phyloP scores from a whole-genome alignment of 2,797 vertebrate species.

The Novumbra hubbsi region DNA sequence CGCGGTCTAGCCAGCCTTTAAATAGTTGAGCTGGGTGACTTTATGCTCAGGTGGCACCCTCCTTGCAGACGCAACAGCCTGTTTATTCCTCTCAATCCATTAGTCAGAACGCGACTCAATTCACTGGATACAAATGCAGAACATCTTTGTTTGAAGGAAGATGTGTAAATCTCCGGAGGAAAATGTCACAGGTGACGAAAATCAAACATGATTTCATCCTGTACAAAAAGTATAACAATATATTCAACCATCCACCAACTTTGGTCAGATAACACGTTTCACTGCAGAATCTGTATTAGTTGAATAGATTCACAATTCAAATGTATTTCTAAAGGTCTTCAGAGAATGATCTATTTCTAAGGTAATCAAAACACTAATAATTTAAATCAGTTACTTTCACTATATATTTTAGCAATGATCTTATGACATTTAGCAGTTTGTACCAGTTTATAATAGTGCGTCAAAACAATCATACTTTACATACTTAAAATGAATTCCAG shows the following conservation, averaged over 20 bases:
- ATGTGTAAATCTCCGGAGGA: constrained; percentile 29
- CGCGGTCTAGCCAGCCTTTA: constrained; percentile 57
- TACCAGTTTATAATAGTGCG: not conserved
- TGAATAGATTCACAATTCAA: not conserved
- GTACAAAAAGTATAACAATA: constrained; percentile 36
- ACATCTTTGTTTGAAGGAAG: constrained; percentile 44
- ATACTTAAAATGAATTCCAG: not conserved
- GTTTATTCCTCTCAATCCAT: constrained; percentile 72
- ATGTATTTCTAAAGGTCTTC: not conserved
- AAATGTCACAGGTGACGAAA: constrained; percentile 41
- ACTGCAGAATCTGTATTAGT: not conserved
- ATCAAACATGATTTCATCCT: constrained; percentile 50
- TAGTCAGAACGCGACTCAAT: constrained; percentile 68
- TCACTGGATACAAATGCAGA: constrained; percentile 57
- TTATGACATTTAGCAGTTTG: not conserved
- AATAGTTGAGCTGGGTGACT: constrained; percentile 64
- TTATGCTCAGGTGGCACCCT: constrained; percentile 66
- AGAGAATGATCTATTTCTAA: not conserved
- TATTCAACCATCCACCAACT: constrained; percentile 1
- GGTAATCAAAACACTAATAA: not conserved
- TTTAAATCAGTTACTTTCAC: not conserved
- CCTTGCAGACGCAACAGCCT: constrained; percentile 54
- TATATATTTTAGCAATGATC: not conserved
- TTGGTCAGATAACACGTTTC: not conserved
- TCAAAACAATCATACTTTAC: not conserved